Conservation (phyloP, 2,113 vertebrate species). For the Glareola pratincola region DNA sequence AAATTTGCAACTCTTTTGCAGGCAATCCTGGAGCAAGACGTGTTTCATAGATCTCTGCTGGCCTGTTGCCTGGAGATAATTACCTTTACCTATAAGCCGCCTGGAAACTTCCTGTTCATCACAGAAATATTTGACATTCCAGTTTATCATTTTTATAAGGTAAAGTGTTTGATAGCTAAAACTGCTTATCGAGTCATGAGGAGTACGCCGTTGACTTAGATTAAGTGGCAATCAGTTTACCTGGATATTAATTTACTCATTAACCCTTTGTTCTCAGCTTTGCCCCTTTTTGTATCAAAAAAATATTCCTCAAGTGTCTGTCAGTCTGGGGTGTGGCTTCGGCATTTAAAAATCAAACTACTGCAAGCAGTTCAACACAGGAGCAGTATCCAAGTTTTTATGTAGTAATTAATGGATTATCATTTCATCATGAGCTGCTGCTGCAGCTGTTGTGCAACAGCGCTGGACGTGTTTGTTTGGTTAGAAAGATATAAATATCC, state of each 20-base stretch:
- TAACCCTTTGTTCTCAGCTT: not conserved
- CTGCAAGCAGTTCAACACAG: not conserved
- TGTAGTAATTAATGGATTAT: not conserved
- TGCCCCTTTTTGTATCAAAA: not conserved
- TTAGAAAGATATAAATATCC: not conserved
- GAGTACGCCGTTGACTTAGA: not conserved
- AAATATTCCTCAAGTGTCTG: not conserved
- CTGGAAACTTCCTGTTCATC: constrained; percentile 86
- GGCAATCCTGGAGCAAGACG: constrained; percentile 89
- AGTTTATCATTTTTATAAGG: constrained; percentile 95
- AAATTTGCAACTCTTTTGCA: constrained; percentile 54
- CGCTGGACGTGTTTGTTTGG: not conserved
- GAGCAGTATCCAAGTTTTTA: not conserved
- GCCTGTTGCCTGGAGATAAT: constrained; percentile 91
- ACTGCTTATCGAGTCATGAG: not conserved
- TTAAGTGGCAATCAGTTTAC: not conserved
- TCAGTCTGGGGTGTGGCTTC: not conserved
- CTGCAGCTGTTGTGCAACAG: not conserved
- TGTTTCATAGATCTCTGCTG: constrained; percentile 90
- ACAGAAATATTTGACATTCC: constrained; percentile 86
- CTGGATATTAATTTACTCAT: not conserved
- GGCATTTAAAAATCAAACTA: not conserved
- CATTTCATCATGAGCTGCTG: accelerated
- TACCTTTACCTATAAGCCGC: constrained; percentile 88
- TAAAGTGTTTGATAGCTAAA: constrained; percentile 34